Conservation (phyloP, 30 jellyfish, hydroid and myxozoan genomes). For the Cassiopea xamachana region DNA sequence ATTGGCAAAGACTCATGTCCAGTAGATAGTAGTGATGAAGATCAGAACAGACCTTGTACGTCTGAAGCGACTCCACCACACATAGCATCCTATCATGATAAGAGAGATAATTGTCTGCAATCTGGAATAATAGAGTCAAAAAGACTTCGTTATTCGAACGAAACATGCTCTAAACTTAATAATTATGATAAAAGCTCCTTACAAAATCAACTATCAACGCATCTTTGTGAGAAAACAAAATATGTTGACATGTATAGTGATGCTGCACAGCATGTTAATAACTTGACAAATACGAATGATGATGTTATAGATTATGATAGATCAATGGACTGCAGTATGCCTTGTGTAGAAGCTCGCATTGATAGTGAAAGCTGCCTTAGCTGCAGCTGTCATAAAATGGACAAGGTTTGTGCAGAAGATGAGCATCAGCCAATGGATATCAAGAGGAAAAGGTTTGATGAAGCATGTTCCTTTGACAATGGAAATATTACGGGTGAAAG, state of each 20-base stretch:
- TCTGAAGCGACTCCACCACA: neutral
- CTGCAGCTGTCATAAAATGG: neutral
- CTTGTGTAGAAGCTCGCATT: neutral
- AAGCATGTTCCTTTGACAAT: neutral
- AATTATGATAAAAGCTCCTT: neutral
- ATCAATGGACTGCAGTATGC: neutral
- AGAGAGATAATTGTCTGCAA: neutral
- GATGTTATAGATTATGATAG: neutral
- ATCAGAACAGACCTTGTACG: neutral
- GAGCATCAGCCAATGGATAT: neutral
- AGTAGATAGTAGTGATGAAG: neutral
- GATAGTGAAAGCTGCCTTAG: neutral
- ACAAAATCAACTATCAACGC: neutral
- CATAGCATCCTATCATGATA: neutral
- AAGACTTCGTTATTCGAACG: neutral
- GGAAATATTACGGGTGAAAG: neutral
- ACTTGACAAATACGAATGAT: neutral
- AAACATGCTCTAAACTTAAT: neutral
- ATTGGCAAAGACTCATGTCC: neutral
- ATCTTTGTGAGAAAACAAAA: conserved; percentile 6
- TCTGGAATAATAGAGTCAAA: neutral
- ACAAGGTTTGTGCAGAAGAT: neutral
- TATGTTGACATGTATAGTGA: neutral
- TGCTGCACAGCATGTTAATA: neutral
- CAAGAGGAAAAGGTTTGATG: conserved; percentile 1